Conservation (phyloP, 1,140 invertebrate species). For the Ostrea edulis region DNA sequence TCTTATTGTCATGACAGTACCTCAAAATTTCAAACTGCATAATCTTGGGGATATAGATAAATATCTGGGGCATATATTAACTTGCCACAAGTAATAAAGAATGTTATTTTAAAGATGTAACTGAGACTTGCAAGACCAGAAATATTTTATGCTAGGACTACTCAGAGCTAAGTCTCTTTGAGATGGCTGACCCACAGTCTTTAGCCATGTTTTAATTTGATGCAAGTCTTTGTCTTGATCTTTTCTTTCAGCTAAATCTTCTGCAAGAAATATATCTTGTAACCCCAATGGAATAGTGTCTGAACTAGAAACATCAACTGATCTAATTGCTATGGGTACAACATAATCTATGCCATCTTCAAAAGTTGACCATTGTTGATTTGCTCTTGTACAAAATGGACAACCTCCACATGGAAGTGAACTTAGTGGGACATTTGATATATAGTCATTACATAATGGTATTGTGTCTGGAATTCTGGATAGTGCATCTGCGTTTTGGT, state of each 20-base stretch:
- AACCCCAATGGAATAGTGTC: not conserved
- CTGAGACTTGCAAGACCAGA: slow-evolving; percentile 19
- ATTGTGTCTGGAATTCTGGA: too few species aligned
- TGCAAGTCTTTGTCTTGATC: not conserved
- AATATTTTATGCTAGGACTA: not conserved
- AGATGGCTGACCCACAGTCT: not conserved
- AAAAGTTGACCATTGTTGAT: slow-evolving; percentile 27
- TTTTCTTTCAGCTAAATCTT: not conserved
- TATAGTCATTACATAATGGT: too few species aligned
- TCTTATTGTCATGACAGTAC: not conserved
- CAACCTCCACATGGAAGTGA: slow-evolving; percentile 29
- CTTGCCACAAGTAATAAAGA: slow-evolving; percentile 42
- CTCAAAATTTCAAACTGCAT: not conserved
- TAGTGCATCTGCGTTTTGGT: too few species aligned
- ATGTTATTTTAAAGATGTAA: slow-evolving; percentile 20
- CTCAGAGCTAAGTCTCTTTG: not conserved
- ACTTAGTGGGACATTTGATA: too few species aligned
- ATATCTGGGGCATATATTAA: not conserved
- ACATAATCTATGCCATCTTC: slow-evolving; percentile 47
- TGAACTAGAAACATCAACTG: not conserved
- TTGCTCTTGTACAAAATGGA: slow-evolving; percentile 28
- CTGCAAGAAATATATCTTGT: not conserved
- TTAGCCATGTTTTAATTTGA: not conserved
- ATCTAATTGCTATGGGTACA: slow-evolving; percentile 37
- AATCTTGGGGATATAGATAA: slow-evolving; percentile 11